Percentiles rank a stretch among this genome's conserved stretches.
Evolutionary conservation across 1,140 invertebrate species (phyloP).

Genomic region (Spodoptera litura): DNA sequence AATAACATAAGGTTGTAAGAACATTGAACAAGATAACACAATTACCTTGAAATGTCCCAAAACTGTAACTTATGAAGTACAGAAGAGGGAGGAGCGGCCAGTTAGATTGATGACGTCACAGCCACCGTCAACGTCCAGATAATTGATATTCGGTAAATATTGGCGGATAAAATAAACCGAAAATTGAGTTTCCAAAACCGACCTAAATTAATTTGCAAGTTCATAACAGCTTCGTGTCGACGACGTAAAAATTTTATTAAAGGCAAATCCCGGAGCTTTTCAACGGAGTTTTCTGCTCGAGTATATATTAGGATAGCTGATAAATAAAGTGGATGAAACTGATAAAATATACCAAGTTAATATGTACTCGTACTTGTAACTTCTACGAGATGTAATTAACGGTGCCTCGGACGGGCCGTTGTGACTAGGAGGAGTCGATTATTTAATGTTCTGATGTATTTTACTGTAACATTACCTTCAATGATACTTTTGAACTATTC

Average conservation of each 20-base stretch:
- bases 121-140: conserved; percentile 56
- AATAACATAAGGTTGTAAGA: conserved; percentile 8
- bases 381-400: no score
- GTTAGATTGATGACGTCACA: conserved; percentile 50
- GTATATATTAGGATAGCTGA: conserved; percentile 22
- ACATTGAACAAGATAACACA: conserved; percentile 1
- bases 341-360: no score
- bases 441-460: no score
- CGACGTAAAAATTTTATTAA: conserved; percentile 79
- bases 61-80: conserved; percentile 21
- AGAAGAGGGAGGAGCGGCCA: conserved; percentile 35
- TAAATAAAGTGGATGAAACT: conserved; percentile 10
- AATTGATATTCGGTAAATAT: conserved; percentile 84
- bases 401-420: no score
- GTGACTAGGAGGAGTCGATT: no score
- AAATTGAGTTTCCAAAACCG: conserved; percentile 81
- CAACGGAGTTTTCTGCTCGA: conserved; percentile 50
- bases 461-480: no score
- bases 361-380: no score
- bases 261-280: conserved; percentile 67
- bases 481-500: no score
- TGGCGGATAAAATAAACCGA: conserved; percentile 81
- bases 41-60: background rate
- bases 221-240: conserved; percentile 76
- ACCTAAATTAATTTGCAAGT: conserved; percentile 84